These are phyloP conservation scores for Alosa sapidissima DNA, from an alignment of 2,797 vertebrate genomes.

Conservation along the genomic window DNA sequence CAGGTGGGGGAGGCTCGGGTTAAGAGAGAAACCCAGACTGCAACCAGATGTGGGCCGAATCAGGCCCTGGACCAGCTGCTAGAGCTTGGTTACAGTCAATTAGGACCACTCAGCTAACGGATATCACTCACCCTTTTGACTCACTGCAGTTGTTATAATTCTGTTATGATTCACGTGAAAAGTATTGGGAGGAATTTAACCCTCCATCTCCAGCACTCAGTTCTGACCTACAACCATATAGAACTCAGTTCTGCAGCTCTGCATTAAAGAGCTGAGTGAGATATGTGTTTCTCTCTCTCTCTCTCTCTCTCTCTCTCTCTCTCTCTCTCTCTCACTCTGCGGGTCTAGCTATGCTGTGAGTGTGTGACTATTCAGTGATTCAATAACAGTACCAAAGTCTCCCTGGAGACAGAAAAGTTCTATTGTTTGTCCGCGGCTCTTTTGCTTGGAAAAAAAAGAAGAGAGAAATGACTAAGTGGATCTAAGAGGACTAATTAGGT, in stretches of 20 bases:
- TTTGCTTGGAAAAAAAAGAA: conserved; percentile 11
- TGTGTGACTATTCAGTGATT: conserved; percentile 36
- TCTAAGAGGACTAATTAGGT: conserved; percentile 10
- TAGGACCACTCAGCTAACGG: neutral
- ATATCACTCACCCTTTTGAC: neutral
- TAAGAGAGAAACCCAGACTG: neutral
- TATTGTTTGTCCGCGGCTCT: conserved; percentile 29
- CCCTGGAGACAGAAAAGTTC: conserved; percentile 32
- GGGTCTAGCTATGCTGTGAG: conserved; percentile 29
- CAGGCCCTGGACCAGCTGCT: neutral
- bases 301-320: neutral
- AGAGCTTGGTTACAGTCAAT: neutral
- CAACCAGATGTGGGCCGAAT: too few relatives aligned
- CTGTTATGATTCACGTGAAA: neutral
- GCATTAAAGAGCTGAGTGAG: conserved; percentile 25
- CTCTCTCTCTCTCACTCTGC: conserved; percentile 7
- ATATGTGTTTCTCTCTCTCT: neutral
- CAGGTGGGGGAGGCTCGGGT: too few relatives aligned
- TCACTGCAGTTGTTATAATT: conserved; percentile 29
- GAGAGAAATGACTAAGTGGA: neutral
- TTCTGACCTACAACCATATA: neutral
- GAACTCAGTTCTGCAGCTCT: neutral
- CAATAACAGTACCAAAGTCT: conserved; percentile 40
- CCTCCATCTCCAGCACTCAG: neutral
- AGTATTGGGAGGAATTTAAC: neutral